Percentiles rank a stretch among this genome's conserved stretches.
Conservation (phyloP, 2,888 invertebrate genomes). For the Papilio elwesi region DNA sequence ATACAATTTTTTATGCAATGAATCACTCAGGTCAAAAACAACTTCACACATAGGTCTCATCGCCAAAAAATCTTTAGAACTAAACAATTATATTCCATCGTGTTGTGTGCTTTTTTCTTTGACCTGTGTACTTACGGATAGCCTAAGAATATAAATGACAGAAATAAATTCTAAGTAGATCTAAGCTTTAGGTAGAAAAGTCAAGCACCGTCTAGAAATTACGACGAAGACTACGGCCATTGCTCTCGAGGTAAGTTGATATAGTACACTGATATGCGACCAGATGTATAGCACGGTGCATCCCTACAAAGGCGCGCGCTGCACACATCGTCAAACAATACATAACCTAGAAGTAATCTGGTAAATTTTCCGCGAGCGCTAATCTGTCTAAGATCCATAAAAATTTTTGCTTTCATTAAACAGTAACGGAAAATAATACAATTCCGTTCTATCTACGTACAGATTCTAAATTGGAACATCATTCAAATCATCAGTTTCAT, state of each 20-base stretch:
- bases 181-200: slow-evolving; percentile 36
- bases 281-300: slow-evolving; percentile 42
- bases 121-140: slow-evolving; percentile 18
- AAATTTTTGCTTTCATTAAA: slow-evolving; percentile 66
- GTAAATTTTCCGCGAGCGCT: slow-evolving; percentile 48
- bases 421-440: slow-evolving; percentile 67
- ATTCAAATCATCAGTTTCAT: slow-evolving; percentile 44
- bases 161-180: slow-evolving; percentile 29
- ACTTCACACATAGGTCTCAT: background rate
- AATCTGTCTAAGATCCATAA: slow-evolving; percentile 65
- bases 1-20: slow-evolving; percentile 15
- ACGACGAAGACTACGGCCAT: slow-evolving; percentile 30
- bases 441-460: slow-evolving; percentile 59
- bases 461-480: slow-evolving; percentile 55
- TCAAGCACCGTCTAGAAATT: slow-evolving; percentile 35
- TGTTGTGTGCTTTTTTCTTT: slow-evolving; percentile 8
- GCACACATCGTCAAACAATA: slow-evolving; percentile 27
- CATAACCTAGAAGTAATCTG: slow-evolving; percentile 43
- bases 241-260: slow-evolving; percentile 25
- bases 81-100: background rate
- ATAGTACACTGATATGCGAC: slow-evolving; percentile 40
- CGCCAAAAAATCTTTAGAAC: background rate
- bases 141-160: slow-evolving; percentile 15
- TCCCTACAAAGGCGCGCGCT: slow-evolving; percentile 39
- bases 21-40: slow-evolving; percentile 9